Base-by-base conservation (phyloP, 2,888 invertebrate species). In the Deilephila elpenor region DNA sequence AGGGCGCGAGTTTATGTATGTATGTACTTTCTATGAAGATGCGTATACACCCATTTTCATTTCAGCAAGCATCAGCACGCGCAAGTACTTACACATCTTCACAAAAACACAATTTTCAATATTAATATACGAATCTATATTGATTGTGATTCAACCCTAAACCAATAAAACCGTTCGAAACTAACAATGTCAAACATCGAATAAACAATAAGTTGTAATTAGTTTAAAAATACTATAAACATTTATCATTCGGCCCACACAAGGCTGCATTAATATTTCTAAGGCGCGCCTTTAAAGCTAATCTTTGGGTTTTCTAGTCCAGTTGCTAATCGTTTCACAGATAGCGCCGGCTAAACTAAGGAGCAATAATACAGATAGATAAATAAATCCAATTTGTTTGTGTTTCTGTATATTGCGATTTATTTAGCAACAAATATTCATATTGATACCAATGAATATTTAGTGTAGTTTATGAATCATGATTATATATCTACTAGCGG, bases 241-340 rank as follows among this genome's bases (percentile, higher is more conserved):
- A 59, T 77, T 78, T 74, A 20, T 44, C 67, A 51, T 51, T 44
- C 67, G 44, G 67, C 67, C 67, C 67, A 67, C 67, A 67, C 64
- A 62, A 34, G 34, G 17, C 17, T 56, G 44, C 44, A 44, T 44
- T 44, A 44, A 67, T 51, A 44, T 64, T 44, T 67, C 44, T 51
- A 67, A 51, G 67, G 44, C 25, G 51, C 67, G 37, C 67, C 67
- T 67, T 51, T 6, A 56, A 29, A 25, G 67, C 67, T 67, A 51
- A 67, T 67, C 67, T 67, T 17, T 67, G 25, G 51, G 14, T 67
- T 67, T 67, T 67, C 67, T 51, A 51, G 51, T 51, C 67, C 67
- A 67, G 67, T 51, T 67, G 51, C 44, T 51, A 67, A 67, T 67
- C 67, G 67, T 51, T 67, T 51, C 25, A 25, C 25, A 67, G 67